A percentile compares a stretch with the other conserved stretches of the same genome.
Evolutionary conservation across 2,797 vertebrate species (phyloP).

Genomic region (Lacerta agilis): DNA sequence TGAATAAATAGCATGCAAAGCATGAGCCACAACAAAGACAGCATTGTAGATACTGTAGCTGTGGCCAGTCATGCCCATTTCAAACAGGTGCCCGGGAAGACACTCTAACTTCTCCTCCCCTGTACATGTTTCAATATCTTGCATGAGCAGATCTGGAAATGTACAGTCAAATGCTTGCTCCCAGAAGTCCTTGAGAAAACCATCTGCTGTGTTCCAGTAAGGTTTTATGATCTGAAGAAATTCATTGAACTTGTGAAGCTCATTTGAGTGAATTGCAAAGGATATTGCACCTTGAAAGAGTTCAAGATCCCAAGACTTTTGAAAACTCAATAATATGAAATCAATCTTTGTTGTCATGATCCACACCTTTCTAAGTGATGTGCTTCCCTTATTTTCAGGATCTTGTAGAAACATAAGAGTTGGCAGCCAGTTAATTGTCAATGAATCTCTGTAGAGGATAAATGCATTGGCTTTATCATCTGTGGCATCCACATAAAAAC

Average conservation of each 20-base stretch:
- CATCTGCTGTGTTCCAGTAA: background rate
- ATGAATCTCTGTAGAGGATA: background rate
- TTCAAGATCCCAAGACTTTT: no score
- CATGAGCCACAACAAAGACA: no score
- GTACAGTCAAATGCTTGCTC: background rate
- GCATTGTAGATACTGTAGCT: no score
- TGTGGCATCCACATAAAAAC: background rate
- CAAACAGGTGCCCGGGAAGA: background rate
- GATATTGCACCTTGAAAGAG: no score
- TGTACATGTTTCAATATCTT: background rate
- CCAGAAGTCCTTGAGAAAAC: conserved; percentile 1
- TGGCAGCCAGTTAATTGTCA: background rate
- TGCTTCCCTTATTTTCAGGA: no score
- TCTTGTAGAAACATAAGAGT: no score
- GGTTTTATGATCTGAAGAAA: background rate
- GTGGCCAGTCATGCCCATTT: background rate
- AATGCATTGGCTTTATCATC: background rate
- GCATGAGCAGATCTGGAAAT: background rate
- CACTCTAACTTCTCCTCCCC: background rate
- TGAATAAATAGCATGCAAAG: no score
- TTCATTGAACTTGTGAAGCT: no score
- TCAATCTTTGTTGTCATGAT: no score
- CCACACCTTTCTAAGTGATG: no score
- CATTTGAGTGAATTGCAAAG: no score
- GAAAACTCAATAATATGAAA: no score